phyloP scores from a whole-genome alignment of 2,888 invertebrate species.

The Sericinus montela region DNA sequence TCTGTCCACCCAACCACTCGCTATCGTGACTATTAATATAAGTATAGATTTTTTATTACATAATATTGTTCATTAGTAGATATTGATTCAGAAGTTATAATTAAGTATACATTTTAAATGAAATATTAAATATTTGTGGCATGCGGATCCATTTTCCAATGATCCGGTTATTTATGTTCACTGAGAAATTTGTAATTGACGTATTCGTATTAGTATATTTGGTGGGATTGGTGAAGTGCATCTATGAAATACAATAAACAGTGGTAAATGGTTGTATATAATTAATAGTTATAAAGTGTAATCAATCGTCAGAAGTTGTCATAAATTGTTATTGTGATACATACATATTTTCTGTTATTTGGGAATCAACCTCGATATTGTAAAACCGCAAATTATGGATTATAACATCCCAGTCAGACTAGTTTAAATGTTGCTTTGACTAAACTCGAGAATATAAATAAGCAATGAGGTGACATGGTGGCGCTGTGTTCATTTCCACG shows the following conservation, averaged over 20 bases:
- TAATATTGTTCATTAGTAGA: not conserved
- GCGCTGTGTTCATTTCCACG: conserved; percentile 26
- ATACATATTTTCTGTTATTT: no score
- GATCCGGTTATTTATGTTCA: conserved; percentile 6
- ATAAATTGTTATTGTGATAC: no score
- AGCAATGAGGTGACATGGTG: conserved; percentile 27
- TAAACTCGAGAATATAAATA: conserved; percentile 31
- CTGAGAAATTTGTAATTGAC: conserved; percentile 5
- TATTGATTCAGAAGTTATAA: not conserved
- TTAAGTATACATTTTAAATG: not conserved
- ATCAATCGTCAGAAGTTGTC: no score
- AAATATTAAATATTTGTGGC: not conserved
- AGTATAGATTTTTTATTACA: not conserved
- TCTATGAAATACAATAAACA: not conserved
- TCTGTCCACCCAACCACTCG: no score
- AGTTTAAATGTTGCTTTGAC: conserved; percentile 27
- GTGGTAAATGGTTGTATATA: no score
- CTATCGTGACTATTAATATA: no score
- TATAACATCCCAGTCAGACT: conserved; percentile 30
- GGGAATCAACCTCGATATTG: not conserved
- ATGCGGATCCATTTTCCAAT: conserved; percentile 18
- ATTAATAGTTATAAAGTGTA: no score
- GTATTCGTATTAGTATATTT: not conserved
- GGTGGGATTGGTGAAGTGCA: conserved; percentile 3
- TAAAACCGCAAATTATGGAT: conserved; percentile 22